phyloP scores from a whole-genome alignment of 2,113 vertebrate species.

The Conger conger region DNA sequence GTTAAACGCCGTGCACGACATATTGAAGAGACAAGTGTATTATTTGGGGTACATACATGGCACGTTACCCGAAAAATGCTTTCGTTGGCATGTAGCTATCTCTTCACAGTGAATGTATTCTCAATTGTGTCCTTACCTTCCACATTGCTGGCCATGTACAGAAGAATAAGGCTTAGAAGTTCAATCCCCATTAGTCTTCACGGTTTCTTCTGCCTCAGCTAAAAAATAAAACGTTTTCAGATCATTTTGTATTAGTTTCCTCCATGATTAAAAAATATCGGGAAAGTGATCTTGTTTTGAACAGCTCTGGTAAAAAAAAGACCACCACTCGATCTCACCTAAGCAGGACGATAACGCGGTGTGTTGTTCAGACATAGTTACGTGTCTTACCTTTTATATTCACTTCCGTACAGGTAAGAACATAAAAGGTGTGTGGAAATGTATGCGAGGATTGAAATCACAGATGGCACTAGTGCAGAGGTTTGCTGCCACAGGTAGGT shows the following conservation, averaged over 20 bases:
- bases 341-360: conserved; percentile 66
- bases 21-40: not conserved
- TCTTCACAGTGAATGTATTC: not conserved
- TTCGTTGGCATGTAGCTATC: not conserved
- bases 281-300: conserved; percentile 14
- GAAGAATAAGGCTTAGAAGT: conserved; percentile 86
- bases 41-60: not conserved
- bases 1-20: not conserved
- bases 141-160: conserved; percentile 78
- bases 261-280: conserved; percentile 17
- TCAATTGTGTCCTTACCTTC: conserved; percentile 78
- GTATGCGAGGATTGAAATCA: conserved; percentile 59
- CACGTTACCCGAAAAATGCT: not conserved
- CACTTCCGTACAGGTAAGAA: conserved; percentile 91
- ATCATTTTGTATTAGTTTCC: conserved; percentile 40
- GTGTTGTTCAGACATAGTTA: conserved; percentile 51
- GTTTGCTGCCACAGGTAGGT: not conserved
- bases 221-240: conserved; percentile 64
- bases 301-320: not conserved
- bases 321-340: conserved; percentile 67
- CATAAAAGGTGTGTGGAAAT: conserved; percentile 61
- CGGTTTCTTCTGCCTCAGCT: conserved; percentile 69
- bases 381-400: conserved; percentile 62
- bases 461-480: not conserved
- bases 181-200: conserved; percentile 94